Base-by-base conservation (phyloP, 2,113 vertebrate genomes). In the Dicerorhinus sumatrensis region DNA sequence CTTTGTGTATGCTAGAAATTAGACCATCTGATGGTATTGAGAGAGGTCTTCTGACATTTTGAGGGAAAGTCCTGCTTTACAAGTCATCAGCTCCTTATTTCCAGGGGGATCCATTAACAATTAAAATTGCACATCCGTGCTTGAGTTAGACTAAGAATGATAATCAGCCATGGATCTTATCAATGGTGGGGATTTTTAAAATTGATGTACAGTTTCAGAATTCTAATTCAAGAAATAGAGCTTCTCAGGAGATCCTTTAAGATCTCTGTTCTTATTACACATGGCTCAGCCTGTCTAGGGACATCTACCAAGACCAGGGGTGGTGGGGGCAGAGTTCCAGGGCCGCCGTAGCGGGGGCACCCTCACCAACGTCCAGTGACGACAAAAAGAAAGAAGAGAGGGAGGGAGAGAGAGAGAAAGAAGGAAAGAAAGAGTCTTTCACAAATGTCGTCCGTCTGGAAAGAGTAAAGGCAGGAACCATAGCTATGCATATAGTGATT, bases 121-220 rank as follows among this genome's bases (percentile, higher is more conserved):
- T 10, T 73, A 46, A 84, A 79, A 72, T 31, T 18, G 8, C 6
- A 6, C 17, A 25, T 86, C 60, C n/a, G 29, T 27, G 63, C 58
- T 65, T 72, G 46, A 69, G 39, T 62, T 82, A 51, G 12, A 33
- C 42, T 31, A 29, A 85, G 67, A 42, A 51, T 80, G 51, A 54
- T 36, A 83, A 33, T 23, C 76, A 95, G 54, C 17, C 72, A 18
- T 29, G 54, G 39, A 18, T 67, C 39, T 95, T 51, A 58, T 46
- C n/a, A 13, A 2, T 25, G 29, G 6, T 42, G 42, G 42, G 42
- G 12, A 23, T 6, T 70, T 36, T 48, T 51, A 13, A 18, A 42
- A 98, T 97, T 97, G 96, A 98, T 96, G 94, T 98, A 98, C 98
- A 98, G 87, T 93, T 96, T 96, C 96, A 95, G 96, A 83, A 87